Conservation (phyloP, 2,113 vertebrate genomes). For the Takifugu flavidus region DNA sequence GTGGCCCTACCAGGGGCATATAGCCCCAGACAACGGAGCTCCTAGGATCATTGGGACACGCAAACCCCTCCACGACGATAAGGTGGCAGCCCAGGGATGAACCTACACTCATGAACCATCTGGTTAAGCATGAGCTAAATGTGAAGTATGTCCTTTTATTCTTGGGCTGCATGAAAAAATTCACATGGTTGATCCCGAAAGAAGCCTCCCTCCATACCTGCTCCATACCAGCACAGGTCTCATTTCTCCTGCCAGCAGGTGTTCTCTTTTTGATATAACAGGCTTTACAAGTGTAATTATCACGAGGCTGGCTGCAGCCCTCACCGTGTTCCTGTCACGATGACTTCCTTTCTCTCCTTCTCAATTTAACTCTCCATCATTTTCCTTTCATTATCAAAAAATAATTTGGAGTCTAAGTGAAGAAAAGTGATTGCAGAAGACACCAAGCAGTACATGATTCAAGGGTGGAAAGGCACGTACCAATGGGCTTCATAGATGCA, state of each 20-base stretch:
- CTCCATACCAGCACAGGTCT: constrained; percentile 78
- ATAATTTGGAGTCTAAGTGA: constrained; percentile 48
- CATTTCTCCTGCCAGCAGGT: constrained; percentile 94
- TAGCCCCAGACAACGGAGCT: no score
- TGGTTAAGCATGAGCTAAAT: constrained; percentile 81
- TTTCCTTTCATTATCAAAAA: constrained; percentile 35
- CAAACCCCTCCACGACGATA: constrained; percentile 34
- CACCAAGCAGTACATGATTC: constrained; percentile 35
- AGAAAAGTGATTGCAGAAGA: constrained; percentile 67
- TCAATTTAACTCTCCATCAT: constrained; percentile 35
- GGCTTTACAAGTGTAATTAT: constrained; percentile 94
- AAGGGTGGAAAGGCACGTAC: constrained; percentile 2
- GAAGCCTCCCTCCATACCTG: constrained; percentile 75
- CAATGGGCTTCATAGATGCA: constrained; percentile 34
- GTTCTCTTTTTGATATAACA: constrained; percentile 88
- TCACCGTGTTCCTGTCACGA: constrained; percentile 43
- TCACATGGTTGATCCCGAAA: constrained; percentile 74
- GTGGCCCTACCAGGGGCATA: no score
- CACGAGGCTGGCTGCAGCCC: constrained; percentile 67
- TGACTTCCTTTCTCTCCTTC: constrained; percentile 38
- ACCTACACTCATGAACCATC: constrained; percentile 70
- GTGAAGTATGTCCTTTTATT: constrained; percentile 77
- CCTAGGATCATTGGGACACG: no score
- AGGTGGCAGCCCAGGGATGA: constrained; percentile 63
- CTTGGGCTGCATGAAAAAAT: constrained; percentile 70